Evolutionary conservation across 2,113 vertebrate species (phyloP).

Genomic region (Charina bottae): DNA sequence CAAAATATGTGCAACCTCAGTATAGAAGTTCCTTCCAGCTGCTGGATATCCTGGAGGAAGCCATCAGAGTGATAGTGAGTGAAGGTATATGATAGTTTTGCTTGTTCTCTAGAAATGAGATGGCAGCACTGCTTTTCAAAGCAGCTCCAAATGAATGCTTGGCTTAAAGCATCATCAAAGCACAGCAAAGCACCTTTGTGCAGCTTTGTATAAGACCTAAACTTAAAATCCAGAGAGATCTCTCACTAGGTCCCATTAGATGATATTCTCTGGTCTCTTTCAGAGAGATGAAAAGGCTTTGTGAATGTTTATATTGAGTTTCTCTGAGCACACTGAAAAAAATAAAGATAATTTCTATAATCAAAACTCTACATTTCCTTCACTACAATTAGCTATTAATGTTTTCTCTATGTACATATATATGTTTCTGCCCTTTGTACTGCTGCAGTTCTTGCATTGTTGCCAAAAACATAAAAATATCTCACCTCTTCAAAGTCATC

Average conservation of each 20-base stretch:
- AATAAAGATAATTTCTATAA: neutral
- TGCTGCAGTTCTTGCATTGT: neutral
- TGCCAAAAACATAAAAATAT: constrained; percentile 1
- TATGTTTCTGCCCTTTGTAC: neutral
- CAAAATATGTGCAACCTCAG: neutral
- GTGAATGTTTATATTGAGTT: neutral
- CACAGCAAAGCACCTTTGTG: neutral
- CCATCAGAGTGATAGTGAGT: neutral
- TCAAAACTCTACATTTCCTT: neutral
- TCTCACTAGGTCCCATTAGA: neutral
- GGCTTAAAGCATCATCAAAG: neutral
- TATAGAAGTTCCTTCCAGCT: neutral
- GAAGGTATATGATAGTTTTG: neutral
- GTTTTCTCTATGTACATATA: neutral
- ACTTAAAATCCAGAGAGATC: neutral
- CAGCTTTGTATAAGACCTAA: neutral
- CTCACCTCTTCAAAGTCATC: constrained; percentile 96
- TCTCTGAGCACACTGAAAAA: neutral
- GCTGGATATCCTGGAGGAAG: neutral
- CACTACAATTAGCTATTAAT: neutral
- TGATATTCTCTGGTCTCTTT: neutral
- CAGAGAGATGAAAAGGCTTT: neutral
- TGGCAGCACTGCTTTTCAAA: neutral
- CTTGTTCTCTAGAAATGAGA: neutral
- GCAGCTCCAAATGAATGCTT: neutral